These are phyloP conservation scores for Eupithecia pulchellata DNA, from an alignment of 2,888 invertebrate species.

Conservation along the genomic window DNA sequence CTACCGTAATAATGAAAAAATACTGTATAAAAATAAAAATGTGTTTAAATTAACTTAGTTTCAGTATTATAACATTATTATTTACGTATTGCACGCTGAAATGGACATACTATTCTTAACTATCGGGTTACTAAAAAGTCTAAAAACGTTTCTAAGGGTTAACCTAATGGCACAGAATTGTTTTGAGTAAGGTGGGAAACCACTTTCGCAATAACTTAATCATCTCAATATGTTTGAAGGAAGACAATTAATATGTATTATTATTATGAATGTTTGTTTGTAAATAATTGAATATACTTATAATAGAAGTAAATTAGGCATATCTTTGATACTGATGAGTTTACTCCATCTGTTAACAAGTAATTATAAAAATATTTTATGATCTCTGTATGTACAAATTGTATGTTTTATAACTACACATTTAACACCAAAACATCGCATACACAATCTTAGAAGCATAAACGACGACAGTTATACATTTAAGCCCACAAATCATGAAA, in stretches of 20 bases:
- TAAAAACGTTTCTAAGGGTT: conserved; percentile 4
- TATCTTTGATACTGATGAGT: conserved; percentile 13
- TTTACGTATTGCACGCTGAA: conserved; percentile 28
- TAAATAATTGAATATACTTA: conserved; percentile 5
- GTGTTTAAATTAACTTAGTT: conserved; percentile 6
- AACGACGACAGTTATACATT: conserved; percentile 17
- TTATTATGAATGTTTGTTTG: conserved; percentile 27
- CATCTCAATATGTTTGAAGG: conserved; percentile 53
- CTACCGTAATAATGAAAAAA: conserved; percentile 13
- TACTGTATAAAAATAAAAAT: conserved; percentile 30
- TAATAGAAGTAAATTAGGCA: conserved; percentile 17
- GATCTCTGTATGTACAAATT: conserved; percentile 9
- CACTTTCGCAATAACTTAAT: conserved; percentile 17
- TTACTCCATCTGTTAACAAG: conserved; percentile 6
- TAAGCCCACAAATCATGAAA: conserved; percentile 15
- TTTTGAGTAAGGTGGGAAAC: conserved; percentile 66
- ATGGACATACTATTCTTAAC: conserved; percentile 7
- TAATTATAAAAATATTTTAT: conserved; percentile 15
- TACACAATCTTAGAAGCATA: conserved; percentile 22
- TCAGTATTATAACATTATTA: conserved; percentile 18
- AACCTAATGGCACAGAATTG: conserved; percentile 67
- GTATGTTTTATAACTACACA: conserved; percentile 12
- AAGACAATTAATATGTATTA: conserved; percentile 60
- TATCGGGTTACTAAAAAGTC: conserved; percentile 6
- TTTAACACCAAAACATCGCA: conserved; percentile 20